These are phyloP conservation scores for Bemisia tabaci DNA, from an alignment of 1,140 invertebrate genomes.

Conservation along the genomic window DNA sequence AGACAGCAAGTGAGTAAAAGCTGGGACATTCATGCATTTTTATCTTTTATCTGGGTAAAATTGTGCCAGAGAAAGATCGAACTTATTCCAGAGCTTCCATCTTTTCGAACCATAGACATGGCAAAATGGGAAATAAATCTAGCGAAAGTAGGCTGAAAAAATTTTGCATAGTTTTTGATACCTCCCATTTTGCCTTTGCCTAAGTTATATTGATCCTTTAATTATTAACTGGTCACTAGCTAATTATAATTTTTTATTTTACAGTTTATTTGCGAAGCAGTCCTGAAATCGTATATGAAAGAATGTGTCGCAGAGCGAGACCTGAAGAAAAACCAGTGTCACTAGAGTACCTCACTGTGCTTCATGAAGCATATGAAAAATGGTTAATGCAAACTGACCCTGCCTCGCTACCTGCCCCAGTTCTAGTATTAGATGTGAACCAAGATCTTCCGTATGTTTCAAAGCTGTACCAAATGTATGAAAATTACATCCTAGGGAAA, in stretches of 20 bases:
- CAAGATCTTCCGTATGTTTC: slow-evolving; percentile 16
- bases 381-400: slow-evolving; percentile 16
- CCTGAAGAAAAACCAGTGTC: slow-evolving; percentile 35
- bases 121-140: no score
- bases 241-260: slow-evolving; percentile 11
- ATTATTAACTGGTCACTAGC: no score
- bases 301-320: slow-evolving; percentile 35
- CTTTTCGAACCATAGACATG: no score
- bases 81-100: no score
- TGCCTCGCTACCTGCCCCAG: slow-evolving; percentile 10
- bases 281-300: slow-evolving; percentile 36
- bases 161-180: no score
- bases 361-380: slow-evolving; percentile 29
- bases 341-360: slow-evolving; percentile 31
- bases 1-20: no score
- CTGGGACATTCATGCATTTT: no score
- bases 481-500: slow-evolving; percentile 14
- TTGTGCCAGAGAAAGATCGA: no score
- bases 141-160: no score
- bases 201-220: no score
- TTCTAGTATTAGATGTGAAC: slow-evolving; percentile 18
- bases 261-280: slow-evolving; percentile 39
- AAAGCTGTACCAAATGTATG: slow-evolving; percentile 15
- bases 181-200: no score
- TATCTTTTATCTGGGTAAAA: no score